A percentile compares a stretch with the other conserved stretches of the same genome.
Conservation (phyloP, 2,113 vertebrate species). For the Hyperopisus bebe region DNA sequence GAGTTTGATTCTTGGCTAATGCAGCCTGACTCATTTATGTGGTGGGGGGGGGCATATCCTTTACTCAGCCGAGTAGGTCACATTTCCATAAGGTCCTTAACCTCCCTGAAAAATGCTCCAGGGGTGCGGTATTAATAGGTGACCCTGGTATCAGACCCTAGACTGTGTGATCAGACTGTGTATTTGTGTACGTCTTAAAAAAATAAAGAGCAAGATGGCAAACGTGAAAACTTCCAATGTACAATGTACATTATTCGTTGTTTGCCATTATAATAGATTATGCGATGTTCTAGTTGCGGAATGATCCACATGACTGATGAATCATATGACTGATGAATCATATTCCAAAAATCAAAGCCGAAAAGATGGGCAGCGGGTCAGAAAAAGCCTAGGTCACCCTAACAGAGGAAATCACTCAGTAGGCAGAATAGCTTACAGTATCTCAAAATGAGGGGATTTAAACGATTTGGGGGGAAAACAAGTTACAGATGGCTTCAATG, state of each 20-base stretch:
- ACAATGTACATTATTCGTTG: not conserved
- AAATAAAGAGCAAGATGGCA: not conserved
- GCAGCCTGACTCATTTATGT: not conserved
- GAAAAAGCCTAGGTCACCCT: not conserved
- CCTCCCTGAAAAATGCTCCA: not conserved
- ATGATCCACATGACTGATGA: not conserved
- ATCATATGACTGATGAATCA: not conserved
- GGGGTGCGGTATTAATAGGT: not conserved
- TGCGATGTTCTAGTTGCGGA: not conserved
- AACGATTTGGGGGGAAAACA: not conserved
- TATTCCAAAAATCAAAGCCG: not conserved
- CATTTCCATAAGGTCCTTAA: not conserved
- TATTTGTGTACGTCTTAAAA: not conserved
- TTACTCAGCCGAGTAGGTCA: not conserved
- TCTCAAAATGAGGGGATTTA: not conserved
- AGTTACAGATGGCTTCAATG: not conserved
- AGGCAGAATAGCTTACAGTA: not conserved
- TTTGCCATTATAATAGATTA: not conserved
- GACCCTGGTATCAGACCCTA: not conserved
- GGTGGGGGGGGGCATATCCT: not conserved
- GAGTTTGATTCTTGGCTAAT: not conserved
- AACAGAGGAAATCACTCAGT: not conserved
- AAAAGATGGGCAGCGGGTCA: not conserved
- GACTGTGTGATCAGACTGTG: not conserved
- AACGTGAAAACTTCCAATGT: not conserved